phyloP scores from a whole-genome alignment of 2,888 invertebrate species.

The Cephus spinipes region DNA sequence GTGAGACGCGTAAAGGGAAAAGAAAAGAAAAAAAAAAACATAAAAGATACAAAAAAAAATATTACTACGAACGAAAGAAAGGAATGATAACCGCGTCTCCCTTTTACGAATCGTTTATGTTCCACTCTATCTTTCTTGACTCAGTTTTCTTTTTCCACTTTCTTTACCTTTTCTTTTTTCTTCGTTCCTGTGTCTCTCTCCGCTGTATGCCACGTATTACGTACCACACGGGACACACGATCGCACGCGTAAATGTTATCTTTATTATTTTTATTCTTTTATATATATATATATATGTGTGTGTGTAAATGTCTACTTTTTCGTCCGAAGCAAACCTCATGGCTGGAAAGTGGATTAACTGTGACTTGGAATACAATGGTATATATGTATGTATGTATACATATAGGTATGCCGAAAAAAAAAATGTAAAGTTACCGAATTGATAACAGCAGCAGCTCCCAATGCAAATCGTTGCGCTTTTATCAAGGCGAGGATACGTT shows the following conservation, averaged over 20 bases:
- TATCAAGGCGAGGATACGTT: slow-evolving; percentile 43
- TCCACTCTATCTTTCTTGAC: no score
- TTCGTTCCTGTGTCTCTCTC: no score
- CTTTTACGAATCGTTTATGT: no score
- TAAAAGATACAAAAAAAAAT: neutral
- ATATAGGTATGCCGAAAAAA: slow-evolving; percentile 11
- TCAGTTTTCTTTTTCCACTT: slow-evolving; percentile 21
- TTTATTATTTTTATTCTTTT: slow-evolving; percentile 31
- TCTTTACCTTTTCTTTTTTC: no score
- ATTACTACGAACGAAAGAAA: no score
- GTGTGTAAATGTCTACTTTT: no score
- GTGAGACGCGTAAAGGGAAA: slow-evolving; percentile 54
- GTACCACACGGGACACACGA: neutral
- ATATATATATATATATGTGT: slow-evolving; percentile 28
- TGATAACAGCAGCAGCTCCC: slow-evolving; percentile 40
- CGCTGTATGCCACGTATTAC: slow-evolving; percentile 10
- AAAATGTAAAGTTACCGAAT: slow-evolving; percentile 34
- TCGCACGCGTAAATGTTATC: no score
- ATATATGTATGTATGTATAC: slow-evolving; percentile 1
- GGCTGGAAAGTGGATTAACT: slow-evolving; percentile 49
- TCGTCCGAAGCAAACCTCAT: slow-evolving; percentile 33
- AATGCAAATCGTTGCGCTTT: slow-evolving; percentile 42
- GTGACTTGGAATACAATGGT: slow-evolving; percentile 26
- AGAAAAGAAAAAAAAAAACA: slow-evolving; percentile 38
- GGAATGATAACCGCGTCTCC: no score